A percentile compares a stretch with the other conserved stretches of the same genome.
These are phyloP conservation scores for Rhinichthys osculus DNA, from an alignment of 2,797 vertebrate genomes.

Conservation along the genomic window DNA sequence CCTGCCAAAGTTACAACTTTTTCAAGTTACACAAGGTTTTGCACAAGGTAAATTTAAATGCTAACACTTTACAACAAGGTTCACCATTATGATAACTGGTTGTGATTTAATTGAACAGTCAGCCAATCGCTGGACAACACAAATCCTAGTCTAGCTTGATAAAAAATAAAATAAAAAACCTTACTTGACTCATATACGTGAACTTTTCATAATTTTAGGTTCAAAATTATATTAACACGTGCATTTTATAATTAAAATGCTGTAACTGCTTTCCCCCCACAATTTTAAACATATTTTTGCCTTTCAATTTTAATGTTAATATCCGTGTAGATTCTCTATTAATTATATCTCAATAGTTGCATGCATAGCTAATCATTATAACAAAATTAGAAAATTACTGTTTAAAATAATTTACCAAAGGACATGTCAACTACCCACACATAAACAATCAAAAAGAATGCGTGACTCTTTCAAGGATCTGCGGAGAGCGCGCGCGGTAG, in stretches of 20 bases:
- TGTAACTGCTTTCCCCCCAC: accelerated
- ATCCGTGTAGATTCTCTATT: not conserved
- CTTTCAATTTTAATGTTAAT: not conserved
- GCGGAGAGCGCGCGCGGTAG: not conserved
- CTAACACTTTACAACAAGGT: not conserved
- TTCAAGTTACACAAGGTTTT: not conserved
- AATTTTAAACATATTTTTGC: not conserved
- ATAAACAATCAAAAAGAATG: not conserved
- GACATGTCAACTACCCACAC: not conserved
- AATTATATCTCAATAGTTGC: not conserved
- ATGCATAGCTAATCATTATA: not conserved
- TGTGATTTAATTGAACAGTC: not conserved
- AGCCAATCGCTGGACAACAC: not conserved
- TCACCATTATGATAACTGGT: not conserved
- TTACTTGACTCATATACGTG: not conserved
- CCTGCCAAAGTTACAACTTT: not conserved
- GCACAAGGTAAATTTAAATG: not conserved
- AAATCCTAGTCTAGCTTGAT: too few relatives aligned
- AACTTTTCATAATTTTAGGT: not conserved
- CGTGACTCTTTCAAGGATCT: conserved; percentile 6
- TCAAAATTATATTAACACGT: not conserved
- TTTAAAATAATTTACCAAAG: not conserved
- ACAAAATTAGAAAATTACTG: not conserved
- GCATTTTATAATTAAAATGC: not conserved
- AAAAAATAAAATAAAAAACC: too few relatives aligned